Conservation (phyloP, 2,888 invertebrate species). For the Xestoiulus laeticollis region DNA sequence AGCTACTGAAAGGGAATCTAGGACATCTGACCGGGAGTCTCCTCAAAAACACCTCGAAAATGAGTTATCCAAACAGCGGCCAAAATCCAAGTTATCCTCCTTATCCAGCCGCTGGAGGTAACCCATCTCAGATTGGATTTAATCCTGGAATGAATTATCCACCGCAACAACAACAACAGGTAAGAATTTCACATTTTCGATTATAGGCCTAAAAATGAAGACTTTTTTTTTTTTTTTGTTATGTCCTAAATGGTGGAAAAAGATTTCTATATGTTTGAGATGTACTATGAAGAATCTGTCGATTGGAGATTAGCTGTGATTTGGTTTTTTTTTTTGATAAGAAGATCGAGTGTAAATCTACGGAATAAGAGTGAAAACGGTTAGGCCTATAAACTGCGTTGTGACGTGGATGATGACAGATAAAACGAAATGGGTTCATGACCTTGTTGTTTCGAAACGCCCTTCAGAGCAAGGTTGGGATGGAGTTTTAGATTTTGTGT, state of each 20-base stretch:
- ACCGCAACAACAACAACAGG: slow-evolving; percentile 2
- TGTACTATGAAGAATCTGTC: no score
- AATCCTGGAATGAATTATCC: neutral
- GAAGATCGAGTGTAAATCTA: neutral
- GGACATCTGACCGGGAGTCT: neutral
- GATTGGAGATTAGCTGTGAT: neutral
- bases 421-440: neutral
- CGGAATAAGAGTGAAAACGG: neutral
- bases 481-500: no score
- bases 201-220: no score
- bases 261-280: no score
- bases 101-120: neutral
- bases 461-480: neutral
- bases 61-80: slow-evolving; percentile 12
- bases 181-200: neutral
- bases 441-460: neutral
- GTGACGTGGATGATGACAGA: neutral
- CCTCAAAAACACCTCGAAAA: neutral
- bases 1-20: neutral
- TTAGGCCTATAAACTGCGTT: slow-evolving; percentile 2
- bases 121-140: neutral
- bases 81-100: neutral
- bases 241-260: no score
- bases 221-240: no score
- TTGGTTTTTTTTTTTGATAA: no score